phyloP scores from a whole-genome alignment of 2,113 vertebrate species.

The Xiphophorus maculatus region DNA sequence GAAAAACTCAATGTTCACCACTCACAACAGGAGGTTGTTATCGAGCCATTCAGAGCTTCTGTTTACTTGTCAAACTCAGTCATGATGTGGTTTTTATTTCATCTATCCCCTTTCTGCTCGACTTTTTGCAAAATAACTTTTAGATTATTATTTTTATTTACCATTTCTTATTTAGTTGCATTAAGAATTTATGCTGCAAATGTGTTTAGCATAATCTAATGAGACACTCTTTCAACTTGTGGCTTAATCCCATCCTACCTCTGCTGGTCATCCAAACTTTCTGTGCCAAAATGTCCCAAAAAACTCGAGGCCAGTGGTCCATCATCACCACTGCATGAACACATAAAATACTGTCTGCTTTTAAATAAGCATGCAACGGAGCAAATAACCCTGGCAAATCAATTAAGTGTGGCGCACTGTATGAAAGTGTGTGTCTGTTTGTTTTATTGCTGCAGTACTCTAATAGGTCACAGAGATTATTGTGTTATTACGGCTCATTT shows the following conservation, averaged over 20 bases:
- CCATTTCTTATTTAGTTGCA: neutral
- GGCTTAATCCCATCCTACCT: conserved; percentile 22
- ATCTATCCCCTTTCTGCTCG: too few species aligned
- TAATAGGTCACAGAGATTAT: conserved; percentile 67
- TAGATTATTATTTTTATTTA: neutral
- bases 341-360: conserved; percentile 20
- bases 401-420: conserved; percentile 31
- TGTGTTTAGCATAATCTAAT: conserved; percentile 32
- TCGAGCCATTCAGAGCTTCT: too few species aligned
- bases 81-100: too few species aligned
- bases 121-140: too few species aligned
- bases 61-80: too few species aligned
- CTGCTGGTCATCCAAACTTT: neutral
- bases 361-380: conserved; percentile 43
- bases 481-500: conserved; percentile 57
- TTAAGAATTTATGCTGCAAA: conserved; percentile 21
- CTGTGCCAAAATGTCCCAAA: conserved; percentile 7
- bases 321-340: conserved; percentile 24
- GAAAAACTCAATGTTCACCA: neutral
- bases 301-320: conserved; percentile 1
- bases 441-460: conserved; percentile 38
- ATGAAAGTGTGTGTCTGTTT: conserved; percentile 29
- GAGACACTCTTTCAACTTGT: conserved; percentile 21
- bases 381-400: conserved; percentile 52
- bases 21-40: neutral